Conservation (phyloP, 92 coral and sea anemone genomes). For the Desmophyllum pertusum region DNA sequence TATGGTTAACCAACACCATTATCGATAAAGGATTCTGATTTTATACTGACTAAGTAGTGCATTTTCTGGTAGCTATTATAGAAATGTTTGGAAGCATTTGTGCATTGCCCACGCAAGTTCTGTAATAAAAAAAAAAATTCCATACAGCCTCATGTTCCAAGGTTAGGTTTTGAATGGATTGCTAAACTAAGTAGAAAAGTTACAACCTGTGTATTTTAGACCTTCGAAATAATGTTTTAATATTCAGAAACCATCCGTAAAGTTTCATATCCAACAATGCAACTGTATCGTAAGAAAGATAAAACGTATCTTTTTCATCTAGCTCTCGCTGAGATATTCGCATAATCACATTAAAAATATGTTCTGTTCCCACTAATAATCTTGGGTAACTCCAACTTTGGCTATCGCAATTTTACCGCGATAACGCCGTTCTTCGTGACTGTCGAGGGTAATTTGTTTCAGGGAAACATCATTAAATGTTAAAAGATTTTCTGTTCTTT, state of each 20-base stretch:
- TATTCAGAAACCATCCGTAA: not conserved
- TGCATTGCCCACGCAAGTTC: not conserved
- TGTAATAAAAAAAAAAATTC: not conserved
- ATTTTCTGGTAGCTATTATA: not conserved
- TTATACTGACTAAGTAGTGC: not conserved
- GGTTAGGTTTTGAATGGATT: not conserved
- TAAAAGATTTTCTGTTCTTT: constrained; percentile 15
- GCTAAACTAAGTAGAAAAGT: not conserved
- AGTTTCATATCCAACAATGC: not conserved
- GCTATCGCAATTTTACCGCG: constrained; percentile 23
- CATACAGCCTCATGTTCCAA: not conserved
- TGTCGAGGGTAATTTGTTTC: constrained; percentile 7
- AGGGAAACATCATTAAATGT: not conserved
- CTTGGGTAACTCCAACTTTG: not conserved
- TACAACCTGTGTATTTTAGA: not conserved
- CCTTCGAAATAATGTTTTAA: not conserved
- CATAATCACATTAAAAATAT: constrained; percentile 2
- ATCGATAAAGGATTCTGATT: not conserved
- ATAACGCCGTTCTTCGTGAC: not conserved
- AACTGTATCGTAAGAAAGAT: constrained; percentile 6
- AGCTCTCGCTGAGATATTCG: constrained; percentile 12
- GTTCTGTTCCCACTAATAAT: constrained; percentile 17
- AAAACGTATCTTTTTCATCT: constrained; percentile 31
- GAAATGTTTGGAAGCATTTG: not conserved
- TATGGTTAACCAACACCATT: constrained; percentile 28